Evolutionary conservation across 2,797 vertebrate genomes (phyloP), one percentile per base, ranked within the genome.

Genomic region (Acrocephalus scirpaceus): DNA sequence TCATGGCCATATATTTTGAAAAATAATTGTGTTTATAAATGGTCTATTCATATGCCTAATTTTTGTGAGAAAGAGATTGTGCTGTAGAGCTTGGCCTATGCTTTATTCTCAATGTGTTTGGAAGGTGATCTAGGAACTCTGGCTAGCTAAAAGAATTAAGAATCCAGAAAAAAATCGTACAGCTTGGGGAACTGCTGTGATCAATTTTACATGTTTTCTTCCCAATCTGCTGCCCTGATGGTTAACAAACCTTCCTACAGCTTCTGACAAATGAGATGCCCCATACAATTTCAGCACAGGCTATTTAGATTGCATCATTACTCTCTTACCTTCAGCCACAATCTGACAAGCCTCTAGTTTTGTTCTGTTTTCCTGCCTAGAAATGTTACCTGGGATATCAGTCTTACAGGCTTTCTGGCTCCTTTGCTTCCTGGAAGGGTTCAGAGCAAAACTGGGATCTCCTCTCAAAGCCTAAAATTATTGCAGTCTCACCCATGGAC

Each of bases 401-500:
- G 20, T 34, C 27, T 76, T 40, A 21, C 1, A 47, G 23, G 20
- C 29, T 78, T 38, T 78, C n/a, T 36, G 23, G 3, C 9, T 76
- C 19, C 50, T 89, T 73, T 91, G 16, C 45, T 58, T 83, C 16
- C 72, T 54, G 15, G 25, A 58, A 74, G 2, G 3, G 8, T 62
- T 82, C 25, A 21, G 26, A 77, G 44, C 38, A 88, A 74, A 47
- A 40, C 11, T 19, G 22, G 64, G 27, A 14, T 85, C 22, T 65
- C 26, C 19, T 10, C 25, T 82, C 2, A 3, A 79, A 36, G 34
- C 16, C 36, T 51, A 16, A 54, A 79, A 36, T 32, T 16, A 16
- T 18, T 17, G 12, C 0, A 0, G 2, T 56, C 11, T 86, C 56
- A n/a, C 27, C 9, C 13, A 2, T 27, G 50, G 23, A 5, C 64